Percentiles rank a stretch among this genome's conserved stretches.
phyloP scores from a whole-genome alignment of 2,888 invertebrate genomes.

The Brachynemurus nebulosus region DNA sequence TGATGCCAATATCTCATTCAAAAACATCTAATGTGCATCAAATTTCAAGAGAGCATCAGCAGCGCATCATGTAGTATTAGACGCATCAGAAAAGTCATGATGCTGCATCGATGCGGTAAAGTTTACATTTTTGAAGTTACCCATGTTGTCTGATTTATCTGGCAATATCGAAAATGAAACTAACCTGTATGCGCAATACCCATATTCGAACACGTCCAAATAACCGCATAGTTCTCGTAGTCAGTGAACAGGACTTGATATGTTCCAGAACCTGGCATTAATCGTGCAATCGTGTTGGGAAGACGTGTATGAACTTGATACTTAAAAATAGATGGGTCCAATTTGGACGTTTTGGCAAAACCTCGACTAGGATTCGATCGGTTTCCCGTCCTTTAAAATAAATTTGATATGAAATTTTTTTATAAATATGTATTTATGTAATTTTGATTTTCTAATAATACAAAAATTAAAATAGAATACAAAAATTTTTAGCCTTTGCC shows the following conservation, averaged over 20 bases:
- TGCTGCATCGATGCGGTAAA: no score
- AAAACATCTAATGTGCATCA: no score
- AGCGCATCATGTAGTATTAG: no score
- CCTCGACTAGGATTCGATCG: slow-evolving; percentile 43
- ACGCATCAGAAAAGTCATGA: no score
- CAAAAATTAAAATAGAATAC: not conserved
- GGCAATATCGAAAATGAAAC: not conserved
- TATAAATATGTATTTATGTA: not conserved
- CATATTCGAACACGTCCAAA: slow-evolving; percentile 60
- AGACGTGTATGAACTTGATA: slow-evolving; percentile 45
- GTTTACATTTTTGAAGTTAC: no score
- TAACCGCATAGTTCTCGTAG: slow-evolving; percentile 53
- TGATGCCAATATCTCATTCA: no score
- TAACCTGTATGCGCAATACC: slow-evolving; percentile 47
- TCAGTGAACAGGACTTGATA: slow-evolving; percentile 60
- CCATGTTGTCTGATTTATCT: not conserved
- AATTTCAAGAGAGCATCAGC: no score
- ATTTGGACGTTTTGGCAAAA: slow-evolving; percentile 39
- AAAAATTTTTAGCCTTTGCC: not conserved
- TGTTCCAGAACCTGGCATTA: slow-evolving; percentile 56
- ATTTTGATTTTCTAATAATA: not conserved
- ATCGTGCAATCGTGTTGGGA: slow-evolving; percentile 48
- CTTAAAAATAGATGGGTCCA: slow-evolving; percentile 32
- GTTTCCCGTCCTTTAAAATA: slow-evolving; percentile 42
- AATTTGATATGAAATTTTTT: not conserved